Evolutionary conservation across 2,797 vertebrate genomes (phyloP), one percentile per base, ranked within the genome.

Genomic region (Holocentrus rufus): DNA sequence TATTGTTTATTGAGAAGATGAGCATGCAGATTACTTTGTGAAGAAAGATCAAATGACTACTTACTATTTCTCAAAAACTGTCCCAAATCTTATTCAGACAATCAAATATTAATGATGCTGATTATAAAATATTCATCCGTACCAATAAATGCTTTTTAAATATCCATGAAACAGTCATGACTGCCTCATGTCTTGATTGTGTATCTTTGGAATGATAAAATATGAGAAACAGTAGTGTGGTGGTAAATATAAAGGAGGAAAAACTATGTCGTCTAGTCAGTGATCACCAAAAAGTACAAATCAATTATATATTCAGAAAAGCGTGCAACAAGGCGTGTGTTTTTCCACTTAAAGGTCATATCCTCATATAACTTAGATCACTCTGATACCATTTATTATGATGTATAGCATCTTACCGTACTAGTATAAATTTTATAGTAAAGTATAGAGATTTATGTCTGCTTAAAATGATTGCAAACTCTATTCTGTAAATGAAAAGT

Each of bases 61-160:
- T 75, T 69, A 65, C 1, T 59, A 83, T 50, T 55, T 75, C 55
- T 79, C 53, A 76, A 49, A 64, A 65, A 46, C 70, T 76, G 50
- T 79, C 36, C 66, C 60, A 66, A 77, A 72, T 83, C 63, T 59
- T 64, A 79, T 39, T 62, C 17, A 20, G 18, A 27, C 58, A 55
- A 58, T 89, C 60, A 85, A 87, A 84, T 81, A 87, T 77, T 79
- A 63, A 88, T 82, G 71, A 77, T 70, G 65, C 74, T 42, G 73
- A 74, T 82, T 59, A 82, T 78, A 61, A 77, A 80, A 85, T 65
- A 84, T 85, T 78, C 1, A 79, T 80, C 78, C 65, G 64, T 58
- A 74, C 63, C 75, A 82, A 84, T 85, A 59, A 18, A 77, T 62
- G 57, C 58, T 73, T 57, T 50, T 83, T 77, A 80, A 83, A 86